Evolutionary conservation across 2,888 invertebrate species (phyloP), one percentile per base, ranked within the genome.

Genomic region (Caenorhabditis sulstoni): DNA sequence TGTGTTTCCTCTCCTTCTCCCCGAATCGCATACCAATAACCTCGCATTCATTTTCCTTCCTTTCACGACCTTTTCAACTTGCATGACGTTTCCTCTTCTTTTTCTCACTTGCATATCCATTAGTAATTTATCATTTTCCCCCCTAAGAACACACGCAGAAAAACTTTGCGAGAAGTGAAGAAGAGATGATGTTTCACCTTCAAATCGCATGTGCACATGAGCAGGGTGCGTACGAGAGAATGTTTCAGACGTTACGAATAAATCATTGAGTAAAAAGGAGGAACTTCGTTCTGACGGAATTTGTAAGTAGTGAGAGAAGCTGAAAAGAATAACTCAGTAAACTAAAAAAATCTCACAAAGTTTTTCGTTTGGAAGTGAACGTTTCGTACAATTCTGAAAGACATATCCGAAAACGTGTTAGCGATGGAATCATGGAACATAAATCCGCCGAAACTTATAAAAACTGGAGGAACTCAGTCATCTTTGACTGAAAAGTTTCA

Each of bases 131-230:
- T 55, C 65, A 65, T 45, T 35, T 52, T 20, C 44, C 11, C 37
- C 12, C 22, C n/a, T n/a, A n/a, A 39, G 64, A 64, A 64, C 64
- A 39, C 62, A 39, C 53, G 53, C 53, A 53, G 9, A 18, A 7
- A 16, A n/a, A 53, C n/a, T 7, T 5, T 4, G 11, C 41, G 41
- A 11, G 41, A 41, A 41, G 11, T 41, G 41, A 41, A 7, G 29
- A 29, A 29, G 7, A 29, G 29, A 5, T 29, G 29, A 29, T 29
- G 29, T 7, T 29, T 29, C 29, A 5, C 29, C 7, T 29, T 29
- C 29, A 29, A 29, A 7, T 29, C 29, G 29, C 29, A n/a, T n/a
- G n/a, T n/a, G n/a, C n/a, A n/a, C n/a, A 35, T 5, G 16, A 53
- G 35, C 16, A 1, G 35, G 37, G 37, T 41, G 41, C 12, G 41